phyloP scores from a whole-genome alignment of 2,113 vertebrate genomes.

The Plecotus auritus region DNA sequence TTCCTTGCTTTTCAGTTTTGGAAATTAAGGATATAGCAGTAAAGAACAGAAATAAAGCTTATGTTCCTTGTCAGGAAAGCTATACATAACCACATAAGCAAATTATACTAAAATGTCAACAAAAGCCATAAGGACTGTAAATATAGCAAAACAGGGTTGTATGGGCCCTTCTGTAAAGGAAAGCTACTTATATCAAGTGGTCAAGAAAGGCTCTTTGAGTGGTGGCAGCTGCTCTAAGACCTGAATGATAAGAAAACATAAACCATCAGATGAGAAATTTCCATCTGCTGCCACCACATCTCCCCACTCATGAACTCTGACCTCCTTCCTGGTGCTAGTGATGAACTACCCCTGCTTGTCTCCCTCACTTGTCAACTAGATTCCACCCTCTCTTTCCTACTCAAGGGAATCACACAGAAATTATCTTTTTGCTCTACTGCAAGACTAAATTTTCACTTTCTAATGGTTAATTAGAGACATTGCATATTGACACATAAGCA shows the following conservation, averaged over 20 bases:
- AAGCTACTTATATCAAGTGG: neutral
- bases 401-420: neutral
- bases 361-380: neutral
- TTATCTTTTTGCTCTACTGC: neutral
- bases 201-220: neutral
- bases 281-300: neutral
- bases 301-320: neutral
- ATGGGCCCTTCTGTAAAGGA: neutral
- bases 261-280: neutral
- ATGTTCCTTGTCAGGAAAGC: neutral
- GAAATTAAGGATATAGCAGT: neutral
- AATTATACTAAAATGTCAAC: neutral
- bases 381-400: neutral
- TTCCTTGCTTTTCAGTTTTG: neutral
- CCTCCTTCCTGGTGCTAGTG: neutral
- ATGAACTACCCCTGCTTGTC: neutral
- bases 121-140: neutral
- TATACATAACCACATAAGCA: neutral
- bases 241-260: neutral
- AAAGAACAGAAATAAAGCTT: neutral
- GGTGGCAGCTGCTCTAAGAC: neutral
- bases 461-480: neutral
- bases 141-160: neutral
- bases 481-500: neutral
- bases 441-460: neutral